Evolutionary conservation across 37 sponge, comb jelly and placozoan genomes (phyloP).

Genomic region (Spongilla lacustris): DNA sequence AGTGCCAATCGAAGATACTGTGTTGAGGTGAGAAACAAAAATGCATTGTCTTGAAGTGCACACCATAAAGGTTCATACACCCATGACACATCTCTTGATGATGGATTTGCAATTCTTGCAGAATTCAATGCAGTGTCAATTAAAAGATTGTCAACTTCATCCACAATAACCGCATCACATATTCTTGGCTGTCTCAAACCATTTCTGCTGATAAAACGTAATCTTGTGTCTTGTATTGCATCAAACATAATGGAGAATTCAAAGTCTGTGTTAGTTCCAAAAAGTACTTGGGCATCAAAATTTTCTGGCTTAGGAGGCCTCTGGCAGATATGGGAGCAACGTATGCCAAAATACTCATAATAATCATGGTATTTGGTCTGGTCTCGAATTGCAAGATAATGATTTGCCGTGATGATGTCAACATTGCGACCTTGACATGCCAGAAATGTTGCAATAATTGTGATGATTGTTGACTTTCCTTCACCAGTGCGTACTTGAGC

Average conservation of each 20-base stretch:
- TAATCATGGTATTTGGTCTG: neutral
- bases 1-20: neutral
- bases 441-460: neutral
- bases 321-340: neutral
- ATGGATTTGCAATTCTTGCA: neutral
- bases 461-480: slow-evolving; percentile 1
- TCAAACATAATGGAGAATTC: neutral
- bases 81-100: neutral
- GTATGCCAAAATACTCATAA: neutral
- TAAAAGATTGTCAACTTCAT: slow-evolving; percentile 15
- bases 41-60: neutral
- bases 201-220: neutral
- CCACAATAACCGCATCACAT: neutral
- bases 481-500: slow-evolving; percentile 10
- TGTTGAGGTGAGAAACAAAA: neutral
- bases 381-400: slow-evolving; percentile 15
- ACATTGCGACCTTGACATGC: neutral
- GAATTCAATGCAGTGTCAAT: slow-evolving; percentile 9
- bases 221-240: neutral
- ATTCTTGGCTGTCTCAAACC: neutral
- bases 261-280: slow-evolving; percentile 20
- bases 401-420: slow-evolving; percentile 10
- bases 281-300: neutral
- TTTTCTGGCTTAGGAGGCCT: neutral
- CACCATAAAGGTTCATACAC: slow-evolving; percentile 1